Evolutionary conservation across 2,797 vertebrate species (phyloP), one percentile per base, ranked within the genome.

Genomic region (Poeciliopsis presidionis): DNA sequence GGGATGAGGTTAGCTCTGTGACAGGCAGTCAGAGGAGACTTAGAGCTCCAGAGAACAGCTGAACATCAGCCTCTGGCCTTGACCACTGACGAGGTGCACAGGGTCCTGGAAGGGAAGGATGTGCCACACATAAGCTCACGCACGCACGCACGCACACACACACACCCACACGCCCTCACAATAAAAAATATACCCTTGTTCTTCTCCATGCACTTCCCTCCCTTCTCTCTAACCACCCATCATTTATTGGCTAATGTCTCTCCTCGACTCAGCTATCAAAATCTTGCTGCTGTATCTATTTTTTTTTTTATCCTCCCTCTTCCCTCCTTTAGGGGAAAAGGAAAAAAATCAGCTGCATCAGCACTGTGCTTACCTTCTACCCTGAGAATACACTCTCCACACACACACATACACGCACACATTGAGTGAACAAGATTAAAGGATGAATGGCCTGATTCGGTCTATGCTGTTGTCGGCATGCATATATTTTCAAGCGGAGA

Each of bases 181-280:
- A 47, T 30, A 71, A 45, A 28, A 46, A 45, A 49, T 41, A 41
- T 25, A 67, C 53, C 18, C 14, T 61, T 20, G 73, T 78, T 80
- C 80, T 53, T 83, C 75, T 63, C 76, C 67, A 41, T 82, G 79
- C 87, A 76, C 78, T 78, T 77, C 67, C 18, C 43, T 73, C 69
- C 33, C 84, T 72, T 85, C 84, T 84, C 85, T 84, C 81, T 86
- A 79, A 84, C 85, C 83, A 86, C 82, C 91, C 87, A 92, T 94
- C 91, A 93, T 93, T 94, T 94, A 94, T 93, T 91, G 90, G 86
- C 86, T 94, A 93, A 94, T 92, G 91, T 93, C 92, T 93, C 82
- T 86, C 65, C 89, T 91, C 84, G 84, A 88, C 90, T 92, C 91
- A 91, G 89, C 87, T 89, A 94, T 94, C 94, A 94, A 93, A 95